Percentiles rank a stretch among this genome's conserved stretches.
phyloP scores from a whole-genome alignment of 2,113 vertebrate genomes.

The Peucedramus taeniatus region DNA sequence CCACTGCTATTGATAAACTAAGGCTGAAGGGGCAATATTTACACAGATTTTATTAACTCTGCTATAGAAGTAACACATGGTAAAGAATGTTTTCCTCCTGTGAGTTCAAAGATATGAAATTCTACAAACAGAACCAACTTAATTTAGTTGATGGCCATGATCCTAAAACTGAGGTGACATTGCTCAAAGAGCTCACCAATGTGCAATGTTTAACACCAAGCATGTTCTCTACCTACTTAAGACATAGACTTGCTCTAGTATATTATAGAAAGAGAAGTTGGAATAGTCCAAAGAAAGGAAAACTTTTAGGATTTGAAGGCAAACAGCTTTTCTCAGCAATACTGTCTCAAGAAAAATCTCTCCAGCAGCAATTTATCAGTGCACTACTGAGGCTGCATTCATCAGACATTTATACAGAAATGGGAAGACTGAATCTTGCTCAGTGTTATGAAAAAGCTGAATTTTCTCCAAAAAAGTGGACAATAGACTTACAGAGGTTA shows the following conservation, averaged over 20 bases:
- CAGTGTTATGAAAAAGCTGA: not conserved
- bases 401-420: constrained; percentile 9
- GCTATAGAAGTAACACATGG: not conserved
- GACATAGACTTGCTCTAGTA: not conserved
- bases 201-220: not conserved
- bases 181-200: not conserved
- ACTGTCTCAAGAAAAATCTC: constrained; percentile 5
- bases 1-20: not conserved
- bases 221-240: not conserved
- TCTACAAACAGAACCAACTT: not conserved
- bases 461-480: constrained; percentile 24
- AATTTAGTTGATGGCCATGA: not conserved
- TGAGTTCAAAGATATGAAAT: not conserved
- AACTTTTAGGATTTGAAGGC: not conserved
- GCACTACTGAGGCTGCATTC: not conserved
- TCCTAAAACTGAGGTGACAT: not conserved
- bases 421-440: not conserved
- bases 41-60: not conserved
- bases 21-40: not conserved
- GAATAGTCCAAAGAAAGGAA: not conserved
- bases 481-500: not conserved
- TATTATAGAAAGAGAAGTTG: not conserved
- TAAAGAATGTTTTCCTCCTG: not conserved
- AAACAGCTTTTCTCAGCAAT: constrained; percentile 52
- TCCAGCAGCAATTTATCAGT: not conserved